phyloP scores from a whole-genome alignment of 2,888 invertebrate species.

The Phyllotreta striolata region DNA sequence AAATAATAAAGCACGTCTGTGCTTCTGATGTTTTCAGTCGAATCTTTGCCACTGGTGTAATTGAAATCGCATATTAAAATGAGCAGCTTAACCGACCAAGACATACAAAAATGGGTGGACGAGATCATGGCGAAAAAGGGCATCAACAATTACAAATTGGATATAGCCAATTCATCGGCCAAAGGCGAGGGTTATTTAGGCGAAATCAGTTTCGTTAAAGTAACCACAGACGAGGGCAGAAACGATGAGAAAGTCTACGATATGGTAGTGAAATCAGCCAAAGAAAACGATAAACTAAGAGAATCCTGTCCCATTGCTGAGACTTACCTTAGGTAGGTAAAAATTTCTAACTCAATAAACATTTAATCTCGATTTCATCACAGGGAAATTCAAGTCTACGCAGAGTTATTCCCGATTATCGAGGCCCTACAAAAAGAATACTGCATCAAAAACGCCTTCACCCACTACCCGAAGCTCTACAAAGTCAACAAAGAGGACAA shows the following conservation, averaged over 20 bases:
- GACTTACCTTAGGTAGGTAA: constrained; percentile 41
- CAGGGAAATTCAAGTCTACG: constrained; percentile 46
- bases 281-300: constrained; percentile 43
- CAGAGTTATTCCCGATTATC: constrained; percentile 44
- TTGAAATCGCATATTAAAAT: too few species aligned
- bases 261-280: constrained; percentile 48
- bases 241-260: constrained; percentile 37
- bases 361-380: constrained; percentile 1
- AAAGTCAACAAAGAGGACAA: constrained; percentile 40
- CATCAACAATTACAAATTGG: constrained; percentile 37
- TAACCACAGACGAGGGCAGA: constrained; percentile 29
- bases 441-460: constrained; percentile 34
- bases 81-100: constrained; percentile 4
- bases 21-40: too few species aligned
- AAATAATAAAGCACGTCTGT: too few species aligned
- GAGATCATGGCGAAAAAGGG: constrained; percentile 41
- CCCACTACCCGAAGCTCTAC: constrained; percentile 46
- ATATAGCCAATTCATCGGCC: constrained; percentile 41
- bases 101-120: constrained; percentile 41
- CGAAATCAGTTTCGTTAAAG: constrained; percentile 47
- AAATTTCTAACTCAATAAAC: too few species aligned
- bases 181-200: constrained; percentile 50
- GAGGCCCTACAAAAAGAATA: constrained; percentile 41
- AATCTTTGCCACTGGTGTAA: too few species aligned
- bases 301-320: constrained; percentile 42